phyloP scores from a whole-genome alignment of 2,113 vertebrate species.

The Hippocampus abdominalis region DNA sequence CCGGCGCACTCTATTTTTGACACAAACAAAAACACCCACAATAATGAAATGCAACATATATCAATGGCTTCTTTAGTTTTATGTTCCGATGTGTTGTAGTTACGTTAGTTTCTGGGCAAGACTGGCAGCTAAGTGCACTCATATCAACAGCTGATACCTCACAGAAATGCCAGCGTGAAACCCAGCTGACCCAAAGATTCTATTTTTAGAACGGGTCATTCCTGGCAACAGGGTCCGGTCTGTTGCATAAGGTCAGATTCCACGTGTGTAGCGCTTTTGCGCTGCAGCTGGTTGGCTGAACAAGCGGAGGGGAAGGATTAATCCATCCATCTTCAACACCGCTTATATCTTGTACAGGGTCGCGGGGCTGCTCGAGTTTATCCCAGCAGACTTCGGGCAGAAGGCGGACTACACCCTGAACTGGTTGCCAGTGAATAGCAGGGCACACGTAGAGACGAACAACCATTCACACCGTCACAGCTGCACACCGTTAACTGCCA shows the following conservation, averaged over 20 bases:
- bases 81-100: neutral
- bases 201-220: conserved; percentile 43
- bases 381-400: too few species aligned
- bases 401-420: too few species aligned
- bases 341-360: too few species aligned
- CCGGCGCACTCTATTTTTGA: conserved; percentile 20
- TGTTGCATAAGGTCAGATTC: conserved; percentile 51
- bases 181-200: conserved; percentile 6
- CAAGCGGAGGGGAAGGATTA: neutral
- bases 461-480: too few species aligned
- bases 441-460: too few species aligned
- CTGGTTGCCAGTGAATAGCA: too few species aligned
- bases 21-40: neutral
- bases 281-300: neutral
- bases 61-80: neutral
- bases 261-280: neutral
- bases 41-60: neutral
- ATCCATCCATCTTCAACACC: neutral
- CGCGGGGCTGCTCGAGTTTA: too few species aligned
- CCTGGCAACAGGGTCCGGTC: conserved; percentile 1
- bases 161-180: conserved; percentile 7
- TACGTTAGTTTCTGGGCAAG: neutral
- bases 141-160: neutral
- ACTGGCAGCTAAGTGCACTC: neutral
- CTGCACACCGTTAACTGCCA: neutral